Evolutionary conservation across 2,797 vertebrate genomes (phyloP).

Genomic region (Siniperca undulata): DNA sequence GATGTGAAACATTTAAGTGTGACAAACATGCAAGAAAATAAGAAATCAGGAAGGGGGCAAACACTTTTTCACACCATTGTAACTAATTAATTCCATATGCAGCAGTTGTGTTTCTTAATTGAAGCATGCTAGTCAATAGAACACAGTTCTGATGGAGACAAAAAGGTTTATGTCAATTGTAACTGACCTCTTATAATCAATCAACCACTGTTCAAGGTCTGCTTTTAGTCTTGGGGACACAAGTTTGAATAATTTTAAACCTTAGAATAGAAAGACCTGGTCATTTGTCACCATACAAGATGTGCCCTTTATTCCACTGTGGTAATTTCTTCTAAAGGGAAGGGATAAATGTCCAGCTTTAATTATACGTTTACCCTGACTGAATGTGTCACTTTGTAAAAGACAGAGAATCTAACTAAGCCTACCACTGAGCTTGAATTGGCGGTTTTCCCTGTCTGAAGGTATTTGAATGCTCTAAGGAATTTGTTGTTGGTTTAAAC

Average conservation of each 20-base stretch:
- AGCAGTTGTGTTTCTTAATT: constrained; percentile 36
- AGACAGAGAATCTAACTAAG: constrained; percentile 35
- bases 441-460: constrained; percentile 19
- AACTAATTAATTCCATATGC: background rate
- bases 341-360: constrained; percentile 36
- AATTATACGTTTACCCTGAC: constrained; percentile 56
- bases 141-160: constrained; percentile 12
- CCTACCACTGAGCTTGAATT: constrained; percentile 19
- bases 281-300: constrained; percentile 31
- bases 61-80: too few species aligned
- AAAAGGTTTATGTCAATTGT: constrained; percentile 5
- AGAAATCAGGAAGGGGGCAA: too few species aligned
- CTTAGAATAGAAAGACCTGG: constrained; percentile 35
- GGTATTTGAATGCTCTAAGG: constrained; percentile 41
- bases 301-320: constrained; percentile 5
- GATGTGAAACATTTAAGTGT: too few species aligned
- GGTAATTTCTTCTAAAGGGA: constrained; percentile 26
- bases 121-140: constrained; percentile 15
- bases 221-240: constrained; percentile 22
- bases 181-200: constrained; percentile 42
- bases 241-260: constrained; percentile 35
- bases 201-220: constrained; percentile 10
- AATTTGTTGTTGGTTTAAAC: constrained; percentile 41
- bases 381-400: constrained; percentile 50
- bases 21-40: too few species aligned